Base-by-base conservation (phyloP, 2,113 vertebrate species). In the Amazona guildingii region DNA sequence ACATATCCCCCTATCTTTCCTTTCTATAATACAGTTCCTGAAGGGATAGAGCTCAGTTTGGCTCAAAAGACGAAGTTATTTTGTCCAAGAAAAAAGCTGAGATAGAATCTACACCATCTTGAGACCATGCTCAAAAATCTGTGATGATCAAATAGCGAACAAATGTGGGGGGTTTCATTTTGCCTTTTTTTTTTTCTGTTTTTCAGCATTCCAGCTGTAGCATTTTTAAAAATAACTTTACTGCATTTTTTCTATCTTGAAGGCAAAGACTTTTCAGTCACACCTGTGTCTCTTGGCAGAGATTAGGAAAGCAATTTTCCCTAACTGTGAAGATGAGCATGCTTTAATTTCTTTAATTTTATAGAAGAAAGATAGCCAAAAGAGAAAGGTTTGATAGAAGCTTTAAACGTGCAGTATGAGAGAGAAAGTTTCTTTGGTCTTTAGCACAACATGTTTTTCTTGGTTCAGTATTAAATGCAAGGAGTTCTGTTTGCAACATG, bases 331-430 rank as follows among this genome's bases (percentile, higher is more conserved):
- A 67, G 68, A 81, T 39, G 15, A 46, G 8, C 6, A 69, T 10
- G 12, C n/a, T 88, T 91, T 48, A 69, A 77, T 69, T 86, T 93
- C n/a, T 74, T 81, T 86, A 88, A 64, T 80, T 96, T 80, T 95
- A 10, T 29, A 86, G 27, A 11, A 41, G 29, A 83, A 88, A 92
- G 3, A 27, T 61, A n/a, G 46, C 52, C 29, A 80, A 31, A 89
- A 43, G 3, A 70, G 17, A 52, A 76, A 57, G 25, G 44, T 92
- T 84, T 55, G 52, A 52, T 18, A 86, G 29, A 68, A 73, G 62
- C 19, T 64, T 74, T 48, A 54, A 64, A 49, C 61, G 79, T 91
- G 17, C 7, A 67, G 9, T n/a, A 35, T 37, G 18, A 72, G 18
- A 72, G 9, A 55, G 28, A 67, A 29, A 4, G 8, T 44, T 82